phyloP scores from a whole-genome alignment of 2,797 vertebrate species.

The Galagoides demidoff region DNA sequence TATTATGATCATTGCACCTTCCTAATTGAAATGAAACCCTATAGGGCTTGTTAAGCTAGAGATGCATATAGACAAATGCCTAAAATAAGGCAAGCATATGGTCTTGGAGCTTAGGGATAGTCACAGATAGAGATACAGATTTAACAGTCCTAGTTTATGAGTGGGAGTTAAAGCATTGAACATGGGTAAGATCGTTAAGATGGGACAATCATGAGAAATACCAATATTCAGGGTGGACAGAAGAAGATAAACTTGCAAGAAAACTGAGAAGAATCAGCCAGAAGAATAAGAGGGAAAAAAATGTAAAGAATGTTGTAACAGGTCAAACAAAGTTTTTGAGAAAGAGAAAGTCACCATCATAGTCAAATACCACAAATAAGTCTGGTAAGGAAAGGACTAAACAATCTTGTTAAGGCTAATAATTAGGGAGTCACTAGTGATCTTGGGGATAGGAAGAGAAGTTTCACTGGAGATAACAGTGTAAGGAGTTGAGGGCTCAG shows the following conservation, averaged over 20 bases:
- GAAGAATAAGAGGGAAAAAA: not conserved
- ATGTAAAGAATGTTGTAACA: not conserved
- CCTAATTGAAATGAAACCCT: not conserved
- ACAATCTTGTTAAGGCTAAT: not conserved
- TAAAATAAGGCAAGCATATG: not conserved
- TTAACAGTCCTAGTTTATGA: not conserved
- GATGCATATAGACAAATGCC: not conserved
- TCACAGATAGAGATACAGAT: not conserved
- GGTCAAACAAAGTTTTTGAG: not conserved
- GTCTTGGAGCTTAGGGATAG: not conserved
- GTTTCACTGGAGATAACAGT: not conserved
- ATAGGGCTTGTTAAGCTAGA: not conserved
- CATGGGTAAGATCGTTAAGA: not conserved
- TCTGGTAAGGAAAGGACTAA: not conserved
- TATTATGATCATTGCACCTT: not conserved
- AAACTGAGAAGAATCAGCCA: not conserved
- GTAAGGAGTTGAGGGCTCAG: not conserved
- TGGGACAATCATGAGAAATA: not conserved
- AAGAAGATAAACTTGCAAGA: not conserved
- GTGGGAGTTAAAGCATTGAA: not conserved
- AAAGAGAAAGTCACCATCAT: not conserved
- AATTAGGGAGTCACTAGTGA: not conserved
- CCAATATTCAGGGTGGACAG: not conserved
- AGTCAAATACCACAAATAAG: not conserved
- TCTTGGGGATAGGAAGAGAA: not conserved